Conservation (phyloP, 2,113 vertebrate genomes). For the Zosterops japonicus region DNA sequence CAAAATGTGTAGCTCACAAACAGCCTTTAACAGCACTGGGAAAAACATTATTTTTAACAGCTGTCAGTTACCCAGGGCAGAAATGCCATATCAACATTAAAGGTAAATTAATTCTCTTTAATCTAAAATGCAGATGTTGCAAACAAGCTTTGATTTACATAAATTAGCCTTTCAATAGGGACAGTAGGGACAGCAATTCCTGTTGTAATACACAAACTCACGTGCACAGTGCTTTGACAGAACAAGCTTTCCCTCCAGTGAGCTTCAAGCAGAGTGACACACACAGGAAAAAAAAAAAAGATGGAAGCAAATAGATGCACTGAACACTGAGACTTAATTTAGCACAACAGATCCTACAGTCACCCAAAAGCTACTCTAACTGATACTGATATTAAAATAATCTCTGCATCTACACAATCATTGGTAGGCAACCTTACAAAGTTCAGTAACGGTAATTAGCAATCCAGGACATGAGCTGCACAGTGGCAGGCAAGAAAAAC, state of each 20-base stretch:
- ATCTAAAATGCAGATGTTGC: neutral
- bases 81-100: neutral
- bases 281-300: neutral
- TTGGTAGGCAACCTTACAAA: neutral
- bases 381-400: neutral
- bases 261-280: neutral
- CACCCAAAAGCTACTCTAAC: neutral
- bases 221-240: accelerated
- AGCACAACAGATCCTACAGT: neutral
- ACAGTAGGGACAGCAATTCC: neutral
- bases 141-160: neutral
- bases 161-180: neutral
- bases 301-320: neutral
- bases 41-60: neutral
- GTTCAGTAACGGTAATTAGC: neutral
- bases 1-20: neutral
- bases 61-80: neutral
- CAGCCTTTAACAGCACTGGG: neutral
- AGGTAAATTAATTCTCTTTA: neutral
- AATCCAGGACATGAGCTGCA: neutral
- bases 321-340: neutral
- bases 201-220: neutral
- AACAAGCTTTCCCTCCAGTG: neutral
- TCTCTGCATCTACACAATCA: neutral
- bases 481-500: neutral